phyloP scores from a whole-genome alignment of 2,113 vertebrate genomes.

The Plestiodon gilberti region DNA sequence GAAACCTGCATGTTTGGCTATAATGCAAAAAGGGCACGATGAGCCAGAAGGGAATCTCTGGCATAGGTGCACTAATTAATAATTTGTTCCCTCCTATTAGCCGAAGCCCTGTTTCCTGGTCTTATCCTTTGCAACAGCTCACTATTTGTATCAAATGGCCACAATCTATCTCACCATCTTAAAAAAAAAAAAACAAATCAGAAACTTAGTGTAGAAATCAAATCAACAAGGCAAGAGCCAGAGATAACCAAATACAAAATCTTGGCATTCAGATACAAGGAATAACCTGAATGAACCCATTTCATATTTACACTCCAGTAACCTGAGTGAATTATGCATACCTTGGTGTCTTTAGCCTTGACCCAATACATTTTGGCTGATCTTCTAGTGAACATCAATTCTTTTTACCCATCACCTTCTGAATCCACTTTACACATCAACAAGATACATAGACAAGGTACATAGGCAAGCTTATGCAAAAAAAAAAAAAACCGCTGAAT shows the following conservation, averaged over 20 bases:
- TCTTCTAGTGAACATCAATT: too few species aligned
- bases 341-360: too few species aligned
- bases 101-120: background rate
- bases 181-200: background rate
- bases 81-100: background rate
- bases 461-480: too few species aligned
- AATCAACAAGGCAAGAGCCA: background rate
- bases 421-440: too few species aligned
- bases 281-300: too few species aligned
- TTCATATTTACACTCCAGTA: too few species aligned
- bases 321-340: too few species aligned
- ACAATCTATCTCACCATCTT: background rate
- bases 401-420: too few species aligned
- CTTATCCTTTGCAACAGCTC: background rate
- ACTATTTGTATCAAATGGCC: background rate
- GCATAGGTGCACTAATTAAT: background rate
- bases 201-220: background rate
- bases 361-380: too few species aligned
- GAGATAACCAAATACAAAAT: background rate
- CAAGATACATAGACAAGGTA: too few species aligned
- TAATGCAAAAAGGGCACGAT: background rate
- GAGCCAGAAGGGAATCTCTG: background rate
- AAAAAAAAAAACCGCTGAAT: too few species aligned
- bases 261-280: too few species aligned
- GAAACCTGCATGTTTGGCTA: background rate